These are phyloP conservation scores for Eulithis testata DNA, from an alignment of 2,888 invertebrate species.

Conservation along the genomic window DNA sequence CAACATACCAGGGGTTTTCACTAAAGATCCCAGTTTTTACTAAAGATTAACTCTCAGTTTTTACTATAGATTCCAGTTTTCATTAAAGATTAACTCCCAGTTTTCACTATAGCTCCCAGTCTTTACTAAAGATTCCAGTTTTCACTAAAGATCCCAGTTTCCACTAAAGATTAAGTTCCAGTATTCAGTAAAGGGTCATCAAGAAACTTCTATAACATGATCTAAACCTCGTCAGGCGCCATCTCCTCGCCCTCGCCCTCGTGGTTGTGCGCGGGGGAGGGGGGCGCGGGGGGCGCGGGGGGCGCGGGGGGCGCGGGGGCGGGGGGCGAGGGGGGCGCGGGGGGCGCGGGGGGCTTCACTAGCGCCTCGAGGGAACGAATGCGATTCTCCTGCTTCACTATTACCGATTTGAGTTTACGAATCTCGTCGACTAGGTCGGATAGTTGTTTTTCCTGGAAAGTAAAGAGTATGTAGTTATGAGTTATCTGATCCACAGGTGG, in stretches of 20 bases:
- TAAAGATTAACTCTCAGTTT: neutral
- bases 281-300: conserved; percentile 47
- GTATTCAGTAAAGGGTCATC: neutral
- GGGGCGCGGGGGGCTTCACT: conserved; percentile 64
- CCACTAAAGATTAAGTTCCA: neutral
- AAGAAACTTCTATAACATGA: neutral
- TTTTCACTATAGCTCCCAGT: no score
- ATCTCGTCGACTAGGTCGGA: conserved; percentile 95
- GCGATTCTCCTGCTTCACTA: conserved; percentile 96
- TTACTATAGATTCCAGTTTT: no score
- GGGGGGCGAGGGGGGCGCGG: conserved; percentile 54
- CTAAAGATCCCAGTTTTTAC: neutral
- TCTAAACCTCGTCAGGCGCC: conserved; percentile 86
- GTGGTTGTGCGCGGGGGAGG: conserved; percentile 52
- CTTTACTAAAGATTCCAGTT: no score
- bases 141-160: neutral
- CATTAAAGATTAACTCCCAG: no score
- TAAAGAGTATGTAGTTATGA: no score
- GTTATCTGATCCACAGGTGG: no score
- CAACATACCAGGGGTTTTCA: neutral
- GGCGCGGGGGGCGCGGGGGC: conserved; percentile 62
- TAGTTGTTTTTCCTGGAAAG: conserved; percentile 87
- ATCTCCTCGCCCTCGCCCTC: conserved; percentile 74
- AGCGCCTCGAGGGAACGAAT: conserved; percentile 90
- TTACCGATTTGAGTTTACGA: conserved; percentile 95